A percentile compares a stretch with the other conserved stretches of the same genome.
Evolutionary conservation across 2,113 vertebrate genomes (phyloP).

Genomic region (Canis aureus): DNA sequence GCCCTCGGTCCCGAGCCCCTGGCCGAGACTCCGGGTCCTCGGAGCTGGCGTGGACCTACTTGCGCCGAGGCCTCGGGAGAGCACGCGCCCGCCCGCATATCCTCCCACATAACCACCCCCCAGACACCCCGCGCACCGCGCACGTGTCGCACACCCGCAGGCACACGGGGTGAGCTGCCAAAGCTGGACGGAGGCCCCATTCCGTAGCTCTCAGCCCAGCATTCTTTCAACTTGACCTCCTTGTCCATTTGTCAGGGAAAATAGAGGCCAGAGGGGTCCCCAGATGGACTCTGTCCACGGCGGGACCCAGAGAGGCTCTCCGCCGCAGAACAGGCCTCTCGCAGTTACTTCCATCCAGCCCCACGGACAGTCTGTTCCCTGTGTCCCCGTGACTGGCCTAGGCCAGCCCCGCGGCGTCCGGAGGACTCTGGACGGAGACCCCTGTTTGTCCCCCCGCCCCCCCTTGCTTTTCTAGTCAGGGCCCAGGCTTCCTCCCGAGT

Average conservation of each 20-base stretch:
- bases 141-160: too few species aligned
- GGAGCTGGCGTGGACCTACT: neutral
- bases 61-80: neutral
- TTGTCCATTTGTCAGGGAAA: neutral
- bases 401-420: neutral
- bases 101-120: neutral
- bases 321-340: neutral
- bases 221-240: neutral
- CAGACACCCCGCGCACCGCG: too few species aligned
- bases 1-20: neutral
- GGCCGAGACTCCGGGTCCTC: neutral
- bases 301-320: neutral
- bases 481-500: neutral
- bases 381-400: neutral
- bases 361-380: neutral
- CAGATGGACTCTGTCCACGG: neutral
- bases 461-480: neutral
- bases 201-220: neutral
- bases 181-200: neutral
- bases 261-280: neutral
- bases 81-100: neutral
- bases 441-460: too few species aligned
- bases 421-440: neutral
- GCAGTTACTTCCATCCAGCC: neutral
- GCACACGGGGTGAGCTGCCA: neutral